Base-by-base conservation (phyloP, 2,797 vertebrate species). In the Rhinichthys osculus region DNA sequence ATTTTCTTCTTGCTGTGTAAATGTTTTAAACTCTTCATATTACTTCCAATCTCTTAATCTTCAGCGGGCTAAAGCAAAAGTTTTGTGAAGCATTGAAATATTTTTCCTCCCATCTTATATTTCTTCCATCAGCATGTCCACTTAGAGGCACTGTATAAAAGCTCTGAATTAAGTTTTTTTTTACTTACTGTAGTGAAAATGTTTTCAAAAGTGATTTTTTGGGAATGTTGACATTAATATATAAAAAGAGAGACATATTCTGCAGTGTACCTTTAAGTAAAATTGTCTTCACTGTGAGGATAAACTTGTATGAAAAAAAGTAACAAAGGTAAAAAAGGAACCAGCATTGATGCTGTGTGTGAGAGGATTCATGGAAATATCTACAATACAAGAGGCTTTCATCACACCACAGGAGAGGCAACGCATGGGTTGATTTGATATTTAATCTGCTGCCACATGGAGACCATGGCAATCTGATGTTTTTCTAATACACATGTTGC, bases 321-420 rank as follows among this genome's bases (percentile, higher is more conserved):
- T 69, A 62, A 73, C 5, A 1, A 19, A 27, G 35, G 70, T 23
- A 73, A 77, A 85, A 87, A 83, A 35, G 62, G 54, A 70, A 71
- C 0, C 27, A 44, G 35, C 40, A 81, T 44, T 74, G 42, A 87
- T 81, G 82, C 80, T 40, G 50, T 73, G 66, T 83, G 42, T 69
- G 82, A 64, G 35, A 54, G 52, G 72, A 88, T 87, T 87, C 88
- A 88, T 87, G 78, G 80, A 72, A 79, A 78, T 42, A 42, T 83
- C 52, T 64, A 86, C 84, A 82, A 85, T 70, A 78, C 27, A 54
- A 88, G 79, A 76, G 42, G 35, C 27, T 81, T 86, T 84, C 44
- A 85, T 85, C 44, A 76, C 66, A 62, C 38, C 80, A 73, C 77
- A 47, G 62, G 62, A 76, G 77, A 83, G 19, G 16, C 38, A 35